Base-by-base conservation (phyloP, 2,888 invertebrate genomes). In the Cetonia aurata region DNA sequence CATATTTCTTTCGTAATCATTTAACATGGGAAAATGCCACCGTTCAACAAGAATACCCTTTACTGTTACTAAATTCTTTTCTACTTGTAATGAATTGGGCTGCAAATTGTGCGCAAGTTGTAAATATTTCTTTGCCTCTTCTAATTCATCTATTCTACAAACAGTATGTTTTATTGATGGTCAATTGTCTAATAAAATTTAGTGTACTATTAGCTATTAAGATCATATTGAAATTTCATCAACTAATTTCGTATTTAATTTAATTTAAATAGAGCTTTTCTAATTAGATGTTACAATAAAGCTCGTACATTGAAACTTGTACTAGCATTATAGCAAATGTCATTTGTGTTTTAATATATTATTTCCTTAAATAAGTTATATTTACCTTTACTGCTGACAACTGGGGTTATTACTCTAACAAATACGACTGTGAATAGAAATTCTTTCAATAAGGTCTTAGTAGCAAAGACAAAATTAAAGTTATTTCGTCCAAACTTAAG, bases 11-110 rank as follows among this genome's bases (percentile, higher is more conserved):
- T 83, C 80, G 71, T 83, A 85, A 80, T 95, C 94, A 84, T 95
- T 95, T 31, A 95, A 83, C 94, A 95, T 95, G 70, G 91, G 86
- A 82, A 91, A 94, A 82, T 95, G 94, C 94, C 95, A 95, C 62
- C 93, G 85, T 72, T 92, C 92, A 52, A 94, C 88, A 70, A 92
- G 84, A 73, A 89, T 84, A 81, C 62, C 62, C 77, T 89, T 90
- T 0, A 91, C 85, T 73, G 91, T 90, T 79, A 92, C 89, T 15
- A 92, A 83, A 80, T 91, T 91, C 79, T 90, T 90, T 77, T 90
- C 89, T 12, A 78, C 79, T 33, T 80, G 79, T 52, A 83, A 73
- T 69, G 76, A 79, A n/a, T 78, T 74, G 13, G 69, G 74, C 25
- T 74, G 56, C 6, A 71, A 31, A 37, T 71, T 74, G 8, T 77